These are phyloP conservation scores for Lithophane semibrunnea DNA, from an alignment of 2,888 invertebrate species.

Conservation along the genomic window DNA sequence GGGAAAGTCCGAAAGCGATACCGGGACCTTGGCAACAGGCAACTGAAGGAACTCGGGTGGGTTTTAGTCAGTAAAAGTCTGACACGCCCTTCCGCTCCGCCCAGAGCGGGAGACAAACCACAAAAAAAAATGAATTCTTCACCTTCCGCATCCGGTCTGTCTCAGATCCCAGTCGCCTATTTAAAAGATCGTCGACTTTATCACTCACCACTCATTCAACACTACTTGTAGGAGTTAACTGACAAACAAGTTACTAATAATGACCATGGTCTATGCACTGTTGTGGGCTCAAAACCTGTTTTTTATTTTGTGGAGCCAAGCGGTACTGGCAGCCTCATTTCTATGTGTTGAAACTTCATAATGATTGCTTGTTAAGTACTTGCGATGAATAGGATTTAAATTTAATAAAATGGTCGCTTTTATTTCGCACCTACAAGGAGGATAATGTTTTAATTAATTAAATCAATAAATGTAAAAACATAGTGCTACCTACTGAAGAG, in stretches of 20 bases:
- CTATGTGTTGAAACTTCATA: not conserved
- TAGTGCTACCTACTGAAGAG: not conserved
- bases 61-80: too few species aligned
- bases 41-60: too few species aligned
- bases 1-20: too few species aligned
- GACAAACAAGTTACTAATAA: slow-evolving; percentile 23
- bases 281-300: slow-evolving; percentile 4
- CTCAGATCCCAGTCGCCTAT: too few species aligned
- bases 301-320: slow-evolving; percentile 5
- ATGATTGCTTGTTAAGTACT: not conserved
- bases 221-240: not conserved
- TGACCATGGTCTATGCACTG: slow-evolving; percentile 6
- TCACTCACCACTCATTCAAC: not conserved
- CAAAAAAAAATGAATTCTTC: too few species aligned
- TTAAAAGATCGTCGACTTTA: not conserved
- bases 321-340: not conserved
- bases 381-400: not conserved
- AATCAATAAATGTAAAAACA: not conserved
- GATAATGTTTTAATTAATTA: not conserved
- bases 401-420: not conserved
- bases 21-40: too few species aligned
- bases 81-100: too few species aligned
- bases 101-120: too few species aligned
- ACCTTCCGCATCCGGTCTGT: not conserved
- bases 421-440: not conserved